Base-by-base conservation (phyloP, 2,797 vertebrate genomes). In the Tarsius wallacei region DNA sequence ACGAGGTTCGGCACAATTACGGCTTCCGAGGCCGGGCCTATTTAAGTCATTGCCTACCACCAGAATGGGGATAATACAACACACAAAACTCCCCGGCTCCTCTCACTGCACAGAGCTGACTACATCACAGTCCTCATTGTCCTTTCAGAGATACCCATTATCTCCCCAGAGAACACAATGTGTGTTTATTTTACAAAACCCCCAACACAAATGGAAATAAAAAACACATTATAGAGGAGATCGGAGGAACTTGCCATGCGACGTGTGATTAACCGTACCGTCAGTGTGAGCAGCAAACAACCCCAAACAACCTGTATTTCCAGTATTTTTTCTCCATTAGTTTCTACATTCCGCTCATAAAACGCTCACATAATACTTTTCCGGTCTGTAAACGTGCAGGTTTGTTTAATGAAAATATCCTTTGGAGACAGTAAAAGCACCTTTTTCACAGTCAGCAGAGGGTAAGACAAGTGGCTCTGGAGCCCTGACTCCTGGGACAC, bases 141-240 rank as follows among this genome's bases (percentile, higher is more conserved):
- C 98, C 97, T 98, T 96, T 97, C 53, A 0, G 94, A 94, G 98
- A 97, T 28, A 84, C 89, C 92, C 82, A 42, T 7, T 74, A 59
- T 97, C 97, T 96, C 87, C 96, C 97, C 59, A 19, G 71, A 84
- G 94, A 97, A 97, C 93, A 93, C 53, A 66, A 16, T 96, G 24
- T 33, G 94, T 96, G 95, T 97, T 98, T 97, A 84, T 96, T 97
- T 98, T 93, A 95, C 64, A 1, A 1, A 87, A 97, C 68, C 49
- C 24, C 87, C 96, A 96, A 97, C 74, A 97, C 85, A 96, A 97
- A 96, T 61, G 94, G 97, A 97, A 98, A 98, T 68, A 84, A 98
- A 98, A 96, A 96, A 55, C 82, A 17, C 87, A 42, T 96, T 82
- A 47, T 0, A 22, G 74, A 53, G 92, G 90, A 97, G 96, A 93